Evolutionary conservation across 2,113 vertebrate genomes (phyloP).

Genomic region (Phodopus roborovskii): DNA sequence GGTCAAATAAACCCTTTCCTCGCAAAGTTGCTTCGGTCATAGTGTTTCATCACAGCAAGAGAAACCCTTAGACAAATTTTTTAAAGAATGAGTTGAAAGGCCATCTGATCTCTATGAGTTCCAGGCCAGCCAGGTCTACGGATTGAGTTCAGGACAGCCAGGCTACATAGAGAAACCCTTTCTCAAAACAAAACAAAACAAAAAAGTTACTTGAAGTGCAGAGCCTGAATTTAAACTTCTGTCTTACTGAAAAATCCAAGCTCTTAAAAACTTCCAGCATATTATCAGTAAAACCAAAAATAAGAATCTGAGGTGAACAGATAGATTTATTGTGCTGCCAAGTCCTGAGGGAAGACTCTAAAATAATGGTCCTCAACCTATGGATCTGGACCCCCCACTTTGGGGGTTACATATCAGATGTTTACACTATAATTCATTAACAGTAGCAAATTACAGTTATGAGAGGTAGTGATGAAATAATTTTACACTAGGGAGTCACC

Average conservation of each 20-base stretch:
- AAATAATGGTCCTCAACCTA: background rate
- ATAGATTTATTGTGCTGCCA: background rate
- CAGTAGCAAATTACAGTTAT: background rate
- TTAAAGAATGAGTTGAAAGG: constrained; percentile 13
- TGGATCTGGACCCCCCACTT: background rate
- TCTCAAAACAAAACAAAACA: background rate
- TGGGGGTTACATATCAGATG: background rate
- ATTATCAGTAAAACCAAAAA: constrained; percentile 55
- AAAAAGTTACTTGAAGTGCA: background rate
- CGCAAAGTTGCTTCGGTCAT: background rate
- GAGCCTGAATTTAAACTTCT: constrained; percentile 47
- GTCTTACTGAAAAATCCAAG: constrained; percentile 4
- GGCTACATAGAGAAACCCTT: background rate
- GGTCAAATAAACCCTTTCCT: background rate
- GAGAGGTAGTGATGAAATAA: background rate
- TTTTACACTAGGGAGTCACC: background rate
- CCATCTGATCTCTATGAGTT: background rate
- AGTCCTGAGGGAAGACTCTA: background rate
- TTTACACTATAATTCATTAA: background rate
- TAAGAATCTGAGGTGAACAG: background rate
- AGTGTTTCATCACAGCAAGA: background rate
- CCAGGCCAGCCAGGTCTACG: background rate
- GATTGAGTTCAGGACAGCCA: background rate
- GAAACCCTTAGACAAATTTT: background rate
- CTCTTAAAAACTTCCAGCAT: constrained; percentile 15